These are phyloP conservation scores for Nowickia ferox DNA, from an alignment of 2,888 invertebrate species.

Conservation along the genomic window DNA sequence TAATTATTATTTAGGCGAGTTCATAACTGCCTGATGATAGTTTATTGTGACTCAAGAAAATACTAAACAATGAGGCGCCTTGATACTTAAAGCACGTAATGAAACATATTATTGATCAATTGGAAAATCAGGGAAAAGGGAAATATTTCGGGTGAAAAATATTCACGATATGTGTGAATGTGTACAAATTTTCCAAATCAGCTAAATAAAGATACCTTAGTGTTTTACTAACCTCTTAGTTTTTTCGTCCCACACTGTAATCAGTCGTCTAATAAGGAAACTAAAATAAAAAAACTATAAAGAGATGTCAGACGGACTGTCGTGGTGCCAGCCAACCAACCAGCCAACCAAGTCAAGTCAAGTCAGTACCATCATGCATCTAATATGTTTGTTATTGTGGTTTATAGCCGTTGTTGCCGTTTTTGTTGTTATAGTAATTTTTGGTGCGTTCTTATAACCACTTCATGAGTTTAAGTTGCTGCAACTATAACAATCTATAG, in stretches of 20 bases:
- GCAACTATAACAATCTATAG: slow-evolving; percentile 72
- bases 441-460: slow-evolving; percentile 70
- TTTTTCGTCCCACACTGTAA: slow-evolving; percentile 24
- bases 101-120: no score
- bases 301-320: slow-evolving; percentile 38
- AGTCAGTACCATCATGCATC: slow-evolving; percentile 21
- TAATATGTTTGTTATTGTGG: slow-evolving; percentile 53
- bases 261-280: neutral
- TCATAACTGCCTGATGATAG: no score
- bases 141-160: neutral
- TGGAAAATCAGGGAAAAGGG: no score
- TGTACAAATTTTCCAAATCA: neutral
- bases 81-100: no score
- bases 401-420: slow-evolving; percentile 22
- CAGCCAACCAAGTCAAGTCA: slow-evolving; percentile 31
- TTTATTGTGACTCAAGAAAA: no score
- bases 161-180: no score
- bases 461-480: slow-evolving; percentile 61
- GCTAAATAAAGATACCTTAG: neutral
- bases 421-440: slow-evolving; percentile 50
- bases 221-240: neutral
- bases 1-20: no score
- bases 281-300: slow-evolving; percentile 11
- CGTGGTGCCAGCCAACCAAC: slow-evolving; percentile 3
- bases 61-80: no score